A percentile compares a stretch with the other conserved stretches of the same genome.
Conservation (phyloP, 2,113 vertebrate genomes). For the Gallinago media region DNA sequence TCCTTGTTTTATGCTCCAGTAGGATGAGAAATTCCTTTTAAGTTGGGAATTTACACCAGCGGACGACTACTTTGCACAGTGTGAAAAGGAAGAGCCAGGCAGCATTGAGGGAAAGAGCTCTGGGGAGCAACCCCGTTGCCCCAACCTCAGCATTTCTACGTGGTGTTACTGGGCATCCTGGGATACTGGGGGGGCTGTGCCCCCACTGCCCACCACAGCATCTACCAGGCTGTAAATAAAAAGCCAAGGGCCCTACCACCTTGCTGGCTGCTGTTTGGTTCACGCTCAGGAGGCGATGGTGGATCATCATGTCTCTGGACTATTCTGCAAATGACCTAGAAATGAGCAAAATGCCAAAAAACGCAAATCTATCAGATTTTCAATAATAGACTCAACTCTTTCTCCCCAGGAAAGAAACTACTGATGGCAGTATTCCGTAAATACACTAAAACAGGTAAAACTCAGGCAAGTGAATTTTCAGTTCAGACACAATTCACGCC, state of each 20-base stretch:
- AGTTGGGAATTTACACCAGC: not conserved
- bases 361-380: not conserved
- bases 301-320: fast-evolving
- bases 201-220: not conserved
- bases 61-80: not conserved
- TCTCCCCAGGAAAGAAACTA: not conserved
- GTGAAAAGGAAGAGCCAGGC: not conserved
- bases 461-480: no score
- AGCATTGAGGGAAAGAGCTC: not conserved
- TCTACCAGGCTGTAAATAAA: fast-evolving
- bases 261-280: not conserved
- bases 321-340: not conserved
- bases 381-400: not conserved
- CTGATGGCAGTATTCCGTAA: not conserved
- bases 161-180: fast-evolving
- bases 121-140: not conserved
- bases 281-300: fast-evolving
- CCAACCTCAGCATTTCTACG: not conserved
- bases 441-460: not conserved
- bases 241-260: not conserved
- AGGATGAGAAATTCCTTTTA: slow-evolving; percentile 29
- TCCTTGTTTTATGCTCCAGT: slow-evolving; percentile 49
- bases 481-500: fast-evolving
- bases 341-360: not conserved
- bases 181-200: fast-evolving